Evolutionary conservation across 2,888 invertebrate species (phyloP).

Genomic region (Tetanocera ferruginea): DNA sequence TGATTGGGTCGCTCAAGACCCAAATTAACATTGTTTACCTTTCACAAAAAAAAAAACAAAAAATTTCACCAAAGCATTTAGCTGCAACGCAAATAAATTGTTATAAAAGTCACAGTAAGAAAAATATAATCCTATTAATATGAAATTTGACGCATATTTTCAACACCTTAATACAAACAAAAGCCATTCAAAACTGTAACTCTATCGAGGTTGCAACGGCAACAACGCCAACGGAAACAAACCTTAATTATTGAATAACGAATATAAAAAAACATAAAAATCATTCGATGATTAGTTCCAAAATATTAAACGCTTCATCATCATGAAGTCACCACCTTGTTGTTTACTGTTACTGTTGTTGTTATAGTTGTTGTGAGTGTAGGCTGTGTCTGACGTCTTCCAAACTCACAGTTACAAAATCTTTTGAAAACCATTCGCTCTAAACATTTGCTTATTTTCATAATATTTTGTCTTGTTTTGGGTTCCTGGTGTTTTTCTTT

Average conservation of each 20-base stretch:
- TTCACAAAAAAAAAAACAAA: too few species aligned
- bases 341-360: not conserved
- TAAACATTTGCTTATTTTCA: not conserved
- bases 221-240: not conserved
- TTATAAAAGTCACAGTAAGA: not conserved
- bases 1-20: too few species aligned
- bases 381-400: not conserved
- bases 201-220: not conserved
- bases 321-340: conserved; percentile 28
- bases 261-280: conserved; percentile 1
- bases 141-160: conserved; percentile 19
- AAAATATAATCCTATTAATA: conserved; percentile 8
- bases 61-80: not conserved
- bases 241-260: not conserved
- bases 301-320: conserved; percentile 30
- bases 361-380: not conserved
- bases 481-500: not conserved
- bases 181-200: not conserved
- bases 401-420: not conserved
- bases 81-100: not conserved
- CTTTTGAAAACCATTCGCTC: not conserved
- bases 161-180: conserved; percentile 24
- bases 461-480: not conserved
- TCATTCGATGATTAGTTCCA: conserved; percentile 22
- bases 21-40: too few species aligned